Percentiles rank a stretch among this genome's conserved stretches.
These are phyloP conservation scores for Habropoda laboriosa DNA, from an alignment of 1,140 invertebrate genomes.

Conservation along the genomic window DNA sequence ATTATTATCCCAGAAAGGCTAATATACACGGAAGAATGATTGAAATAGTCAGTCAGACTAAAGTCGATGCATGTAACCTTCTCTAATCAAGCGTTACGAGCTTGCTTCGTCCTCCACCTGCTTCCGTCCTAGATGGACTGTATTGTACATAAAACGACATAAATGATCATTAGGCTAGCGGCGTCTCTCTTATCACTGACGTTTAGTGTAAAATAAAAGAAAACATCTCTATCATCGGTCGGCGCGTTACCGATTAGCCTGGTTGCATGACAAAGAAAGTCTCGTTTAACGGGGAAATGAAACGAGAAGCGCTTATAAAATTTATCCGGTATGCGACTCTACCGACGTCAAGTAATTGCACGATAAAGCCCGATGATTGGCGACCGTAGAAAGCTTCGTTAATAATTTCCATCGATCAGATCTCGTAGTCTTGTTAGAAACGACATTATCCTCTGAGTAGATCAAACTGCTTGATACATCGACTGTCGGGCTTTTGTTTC, in stretches of 20 bases:
- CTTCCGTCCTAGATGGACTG: background rate
- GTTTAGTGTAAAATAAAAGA: constrained; percentile 8
- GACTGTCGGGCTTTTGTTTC: background rate
- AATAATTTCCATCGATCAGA: background rate
- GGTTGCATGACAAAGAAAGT: constrained; percentile 29
- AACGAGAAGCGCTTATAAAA: background rate
- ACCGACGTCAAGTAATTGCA: background rate
- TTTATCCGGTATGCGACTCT: background rate
- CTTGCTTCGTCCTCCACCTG: no score
- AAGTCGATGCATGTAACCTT: no score
- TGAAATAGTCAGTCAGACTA: no score
- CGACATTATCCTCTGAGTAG: background rate
- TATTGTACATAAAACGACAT: background rate
- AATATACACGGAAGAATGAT: no score
- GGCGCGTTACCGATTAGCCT: constrained; percentile 9
- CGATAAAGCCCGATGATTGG: background rate
- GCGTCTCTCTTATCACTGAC: background rate
- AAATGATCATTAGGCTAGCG: background rate
- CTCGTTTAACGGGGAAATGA: background rate
- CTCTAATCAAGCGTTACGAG: background rate
- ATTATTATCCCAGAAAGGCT: no score
- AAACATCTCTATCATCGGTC: background rate
- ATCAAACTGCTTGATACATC: background rate
- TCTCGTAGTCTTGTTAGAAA: background rate
- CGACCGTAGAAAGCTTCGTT: background rate